phyloP scores from a whole-genome alignment of 2,888 invertebrate species.

The Amiota minor region DNA sequence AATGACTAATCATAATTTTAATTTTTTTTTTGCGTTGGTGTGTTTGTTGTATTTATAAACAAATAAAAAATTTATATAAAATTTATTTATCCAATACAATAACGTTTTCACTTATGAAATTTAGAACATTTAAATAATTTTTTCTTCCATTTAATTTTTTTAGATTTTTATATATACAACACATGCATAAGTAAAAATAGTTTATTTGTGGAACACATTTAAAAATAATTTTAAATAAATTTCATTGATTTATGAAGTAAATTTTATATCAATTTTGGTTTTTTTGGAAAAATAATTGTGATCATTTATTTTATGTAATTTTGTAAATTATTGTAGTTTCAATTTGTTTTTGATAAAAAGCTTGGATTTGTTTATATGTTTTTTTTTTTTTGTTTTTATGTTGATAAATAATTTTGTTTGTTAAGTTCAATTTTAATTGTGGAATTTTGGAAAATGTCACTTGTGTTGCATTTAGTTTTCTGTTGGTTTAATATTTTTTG shows the following conservation, averaged over 20 bases:
- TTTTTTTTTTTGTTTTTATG: conserved; percentile 23
- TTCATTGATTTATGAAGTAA: conserved; percentile 9
- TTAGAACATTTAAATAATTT: no score
- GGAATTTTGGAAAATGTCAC: no score
- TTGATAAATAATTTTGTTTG: conserved; percentile 20
- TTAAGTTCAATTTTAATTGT: not conserved
- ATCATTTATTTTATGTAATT: conserved; percentile 20
- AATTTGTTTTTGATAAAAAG: not conserved
- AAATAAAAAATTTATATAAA: no score
- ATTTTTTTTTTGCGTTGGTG: conserved; percentile 27
- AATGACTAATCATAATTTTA: conserved; percentile 36
- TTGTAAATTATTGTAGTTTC: not conserved
- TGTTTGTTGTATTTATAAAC: conserved; percentile 28
- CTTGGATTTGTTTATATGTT: conserved; percentile 14
- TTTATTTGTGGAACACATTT: no score
- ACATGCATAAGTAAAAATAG: no score
- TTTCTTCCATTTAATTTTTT: no score
- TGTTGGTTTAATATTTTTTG: conserved; percentile 26
- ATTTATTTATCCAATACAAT: no score
- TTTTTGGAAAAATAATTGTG: no score
- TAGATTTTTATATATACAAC: no score
- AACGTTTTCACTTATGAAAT: no score
- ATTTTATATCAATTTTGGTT: conserved; percentile 28
- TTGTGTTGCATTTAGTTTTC: no score
- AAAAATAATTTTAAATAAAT: no score